Base-by-base conservation (phyloP, 1,140 invertebrate species). In the Tribolium castaneum region DNA sequence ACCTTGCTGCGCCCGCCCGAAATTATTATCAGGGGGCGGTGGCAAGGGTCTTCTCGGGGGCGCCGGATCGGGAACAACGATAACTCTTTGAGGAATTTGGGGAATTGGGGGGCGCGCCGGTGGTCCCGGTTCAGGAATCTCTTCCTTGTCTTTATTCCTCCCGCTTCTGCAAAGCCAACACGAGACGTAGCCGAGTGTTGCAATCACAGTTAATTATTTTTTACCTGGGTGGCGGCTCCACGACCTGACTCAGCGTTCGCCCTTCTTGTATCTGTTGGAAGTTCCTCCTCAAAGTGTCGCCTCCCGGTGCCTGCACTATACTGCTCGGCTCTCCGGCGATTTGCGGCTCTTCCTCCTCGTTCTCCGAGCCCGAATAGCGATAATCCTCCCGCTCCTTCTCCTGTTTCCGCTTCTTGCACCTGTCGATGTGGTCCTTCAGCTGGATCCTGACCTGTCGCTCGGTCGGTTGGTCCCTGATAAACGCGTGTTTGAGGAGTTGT, bases 351-450 rank as follows among this genome's bases (percentile, higher is more conserved):
- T 97, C 95, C 81, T 97, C 95, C 82, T 96, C 95, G 81, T 96
- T 96, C 85, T 97, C 95, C 9, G 94, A 96, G 34, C 95, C 95
- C 39, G 94, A 95, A 84, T 96, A 96, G 78, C 92, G 91, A 49
- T 95, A 96, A 84, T 96, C 93, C 82, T 94, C 93, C 66, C 94
- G 90, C 82, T 94, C 93, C 89, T 95, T 96, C 83, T 97, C 95
- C 85, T 96, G 94, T 89, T 97, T 97, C 86, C 96, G 92, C 87
- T 97, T 97, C 89, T 97, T 97, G 88, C 95, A 97, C 76, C 98
- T 90, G 89, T 99, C 99, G 87, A 99, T 99, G 87, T 99, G 98
- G 88, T 99, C 99, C 89, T 99, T 99, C 19, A 99, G 92, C 86
- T 99, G 97, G 88, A 98, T 99, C 84, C 98, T 91, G 52, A 99